Conservation (phyloP, 2,113 vertebrate species). For the Lichenostomus cassidix region DNA sequence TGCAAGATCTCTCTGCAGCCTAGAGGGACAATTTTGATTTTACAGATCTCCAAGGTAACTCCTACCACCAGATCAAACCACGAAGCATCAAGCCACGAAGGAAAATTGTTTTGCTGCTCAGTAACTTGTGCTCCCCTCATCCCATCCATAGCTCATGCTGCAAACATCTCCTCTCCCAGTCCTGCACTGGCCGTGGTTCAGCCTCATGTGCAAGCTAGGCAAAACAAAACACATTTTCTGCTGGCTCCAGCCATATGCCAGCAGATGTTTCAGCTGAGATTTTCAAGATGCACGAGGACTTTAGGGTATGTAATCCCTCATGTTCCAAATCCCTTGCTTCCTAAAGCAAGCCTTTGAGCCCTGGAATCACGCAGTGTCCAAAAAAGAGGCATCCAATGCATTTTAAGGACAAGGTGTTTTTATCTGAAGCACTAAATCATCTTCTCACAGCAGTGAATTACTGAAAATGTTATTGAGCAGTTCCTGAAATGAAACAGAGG, state of each 20-base stretch:
- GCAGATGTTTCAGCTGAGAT: conserved; percentile 41
- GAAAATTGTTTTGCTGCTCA: neutral
- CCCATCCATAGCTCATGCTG: neutral
- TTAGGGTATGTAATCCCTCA: conserved; percentile 1
- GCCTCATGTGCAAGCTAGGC: neutral
- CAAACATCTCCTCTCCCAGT: neutral
- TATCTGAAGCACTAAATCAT: conserved; percentile 18
- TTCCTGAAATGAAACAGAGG: conserved; percentile 59
- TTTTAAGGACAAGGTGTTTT: conserved; percentile 46
- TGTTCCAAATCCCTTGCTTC: neutral
- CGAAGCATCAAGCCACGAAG: neutral
- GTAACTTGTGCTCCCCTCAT: neutral
- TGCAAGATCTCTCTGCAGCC: neutral
- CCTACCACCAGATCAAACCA: neutral
- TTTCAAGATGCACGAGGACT: conserved; percentile 14
- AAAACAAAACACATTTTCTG: conserved; percentile 19
- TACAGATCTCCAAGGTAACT: neutral
- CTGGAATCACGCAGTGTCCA: conserved; percentile 3
- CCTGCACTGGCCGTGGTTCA: neutral
- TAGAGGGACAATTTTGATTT: neutral
- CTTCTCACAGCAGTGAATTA: conserved; percentile 10
- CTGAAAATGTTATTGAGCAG: conserved; percentile 1
- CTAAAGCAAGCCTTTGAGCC: neutral
- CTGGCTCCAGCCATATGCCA: neutral
- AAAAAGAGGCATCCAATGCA: neutral